Evolutionary conservation across 1,140 invertebrate species (phyloP), one percentile per base, ranked within the genome.

Genomic region (Bradynema listronoti): DNA sequence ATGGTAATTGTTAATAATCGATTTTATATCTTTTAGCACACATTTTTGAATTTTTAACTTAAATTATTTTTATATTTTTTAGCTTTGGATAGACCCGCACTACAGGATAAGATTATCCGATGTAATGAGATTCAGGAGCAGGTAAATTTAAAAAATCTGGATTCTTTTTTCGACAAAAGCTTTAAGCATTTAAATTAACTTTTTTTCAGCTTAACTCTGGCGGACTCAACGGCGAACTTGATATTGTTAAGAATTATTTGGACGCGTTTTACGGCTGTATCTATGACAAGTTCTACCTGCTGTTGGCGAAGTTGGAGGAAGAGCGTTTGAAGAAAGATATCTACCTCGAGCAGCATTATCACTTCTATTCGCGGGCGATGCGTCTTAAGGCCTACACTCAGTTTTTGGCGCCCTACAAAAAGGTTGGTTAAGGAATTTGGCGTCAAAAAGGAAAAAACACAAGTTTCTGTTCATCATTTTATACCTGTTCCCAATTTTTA

Each of bases 231-330:
- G 58, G 66, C 29, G 51, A 68, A 27, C 36, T 78, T 22, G 66
- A 73, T 50, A 86, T 85, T 1, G 87, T 91, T 71, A 86, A 90
- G 69, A 85, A 88, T 65, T 95, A 91, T 75, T 84, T 97, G 0
- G 90, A 93, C 71, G 92, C 94, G 0, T 81, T 99, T 2, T 98
- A 98, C 80, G 89, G 95, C 73, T 98, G 94, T 72, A 87, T 92
- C 61, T 99, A 99, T 82, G 87, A 86, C 32, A 87, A 94, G 62
- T 99, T 99, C 80, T 93, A 98, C 80, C 86, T 86, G 58, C 86
- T 87, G 76, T 81, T 96, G 56, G 87, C 88, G 87, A 83, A 81
- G 79, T 75, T 65, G 7, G 75, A 78, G 43, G 36, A 41, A 9
- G 22, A 65, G 32, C 64, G 62, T 49, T 59, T 99, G 71, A 90